Base-by-base conservation (phyloP, 2,113 vertebrate genomes). In the Andinoacara biseriatus region DNA sequence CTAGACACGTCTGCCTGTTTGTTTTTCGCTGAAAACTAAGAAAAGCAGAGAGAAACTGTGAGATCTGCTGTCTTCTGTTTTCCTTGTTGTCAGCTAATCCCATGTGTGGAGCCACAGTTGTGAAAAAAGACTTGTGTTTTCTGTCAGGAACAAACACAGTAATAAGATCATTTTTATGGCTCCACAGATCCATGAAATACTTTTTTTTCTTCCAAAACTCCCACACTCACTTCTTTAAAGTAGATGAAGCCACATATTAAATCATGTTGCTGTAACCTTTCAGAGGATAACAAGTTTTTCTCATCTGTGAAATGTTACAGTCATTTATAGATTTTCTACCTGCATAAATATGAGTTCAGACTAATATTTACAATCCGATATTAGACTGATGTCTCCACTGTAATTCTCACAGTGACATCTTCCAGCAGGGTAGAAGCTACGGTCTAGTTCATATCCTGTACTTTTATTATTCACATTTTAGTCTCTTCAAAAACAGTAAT, bases 41-140 rank as follows among this genome's bases (percentile, higher is more conserved):
- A 75, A 13, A 57, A 84, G 35, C 38, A 18, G 1, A 74, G 29
- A 18, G 24, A 75, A 62, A 38, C 58, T 74, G 33, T 26, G 67
- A 72, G 24, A 72, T 26, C 29, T 18, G 33, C n/a, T 58, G 22
- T 40, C 14, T 22, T 46, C 33, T 26, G 5, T 57, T 74, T 57
- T 40, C 56, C 52, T 74, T 52, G 7, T 65, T 84, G 77, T 80
- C 67, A 67, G 74, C 67, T 58, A 57, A 75, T 63, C 67, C n/a
- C n/a, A 24, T 58, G 46, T 61, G 63, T 33, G 22, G 20, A 78
- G 43, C 31, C 18, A 7, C 57, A 40, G 9, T 52, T 0, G 33
- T 60, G 56, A 75, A 52, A 35, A 46, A 43, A 26, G 5, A 3
- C 31, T 62, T 26, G 10, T 74, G 20, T 63, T 24, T 10, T 74